A percentile compares a stretch with the other conserved stretches of the same genome.
phyloP scores from a whole-genome alignment of 1,140 invertebrate genomes.

The Tetragonula clypearis region DNA sequence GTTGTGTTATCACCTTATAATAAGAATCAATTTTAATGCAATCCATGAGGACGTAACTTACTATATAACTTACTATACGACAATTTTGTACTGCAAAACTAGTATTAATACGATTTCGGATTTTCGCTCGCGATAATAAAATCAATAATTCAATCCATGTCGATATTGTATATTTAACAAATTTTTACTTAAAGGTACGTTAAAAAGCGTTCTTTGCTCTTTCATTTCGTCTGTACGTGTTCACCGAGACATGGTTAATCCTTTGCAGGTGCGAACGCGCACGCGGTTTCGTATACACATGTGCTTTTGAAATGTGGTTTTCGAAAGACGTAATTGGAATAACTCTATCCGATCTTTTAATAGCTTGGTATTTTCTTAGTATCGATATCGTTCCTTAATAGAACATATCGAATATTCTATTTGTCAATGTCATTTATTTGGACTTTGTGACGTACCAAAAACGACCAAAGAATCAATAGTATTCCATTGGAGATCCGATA shows the following conservation, averaged over 20 bases:
- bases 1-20: fast-evolving
- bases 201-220: not conserved
- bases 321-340: not conserved
- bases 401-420: not conserved
- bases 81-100: not conserved
- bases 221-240: too few species aligned
- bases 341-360: not conserved
- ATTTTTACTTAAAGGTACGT: not conserved
- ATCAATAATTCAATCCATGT: not conserved
- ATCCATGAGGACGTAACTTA: not conserved
- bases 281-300: not conserved
- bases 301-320: too few species aligned
- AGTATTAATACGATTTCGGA: not conserved
- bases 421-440: not conserved
- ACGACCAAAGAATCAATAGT: too few species aligned
- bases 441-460: not conserved
- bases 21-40: fast-evolving
- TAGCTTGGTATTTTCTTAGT: not conserved
- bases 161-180: not conserved
- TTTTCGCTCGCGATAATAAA: not conserved
- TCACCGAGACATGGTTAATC: not conserved
- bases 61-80: not conserved
- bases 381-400: not conserved
- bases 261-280: not conserved
- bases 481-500: not conserved